phyloP scores from a whole-genome alignment of 2,888 invertebrate genomes.

The Gortyna flavago region DNA sequence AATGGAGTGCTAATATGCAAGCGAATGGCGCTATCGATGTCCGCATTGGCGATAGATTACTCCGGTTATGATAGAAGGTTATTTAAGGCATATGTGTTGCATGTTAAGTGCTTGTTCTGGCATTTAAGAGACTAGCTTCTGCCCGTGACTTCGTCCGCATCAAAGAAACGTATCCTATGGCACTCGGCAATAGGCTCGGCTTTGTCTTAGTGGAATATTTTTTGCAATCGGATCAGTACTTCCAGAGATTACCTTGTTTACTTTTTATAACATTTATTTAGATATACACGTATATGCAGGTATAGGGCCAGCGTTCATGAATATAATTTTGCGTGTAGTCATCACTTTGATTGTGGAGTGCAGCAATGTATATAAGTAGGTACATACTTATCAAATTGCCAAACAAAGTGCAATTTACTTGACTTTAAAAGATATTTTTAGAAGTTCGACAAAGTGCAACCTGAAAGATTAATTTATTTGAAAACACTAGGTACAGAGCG shows the following conservation, averaged over 20 bases:
- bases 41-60: conserved; percentile 8
- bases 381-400: too few relatives aligned
- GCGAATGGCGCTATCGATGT: conserved; percentile 15
- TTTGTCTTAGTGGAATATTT: not conserved
- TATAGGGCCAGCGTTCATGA: not conserved
- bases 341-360: not conserved
- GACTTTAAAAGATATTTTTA: not conserved
- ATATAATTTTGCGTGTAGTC: not conserved
- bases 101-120: not conserved
- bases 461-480: not conserved
- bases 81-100: not conserved
- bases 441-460: not conserved
- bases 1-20: conserved; percentile 32
- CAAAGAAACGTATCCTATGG: not conserved
- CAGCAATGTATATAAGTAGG: too few relatives aligned
- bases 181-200: not conserved
- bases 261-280: not conserved
- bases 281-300: not conserved
- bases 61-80: conserved; percentile 19
- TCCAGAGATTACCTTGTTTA: not conserved
- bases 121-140: not conserved
- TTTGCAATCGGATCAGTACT: not conserved
- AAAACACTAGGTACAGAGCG: not conserved
- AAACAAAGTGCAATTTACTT: too few relatives aligned
- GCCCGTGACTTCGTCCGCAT: not conserved